Conservation (phyloP, 2,797 vertebrate genomes). For the Botia almorhae region DNA sequence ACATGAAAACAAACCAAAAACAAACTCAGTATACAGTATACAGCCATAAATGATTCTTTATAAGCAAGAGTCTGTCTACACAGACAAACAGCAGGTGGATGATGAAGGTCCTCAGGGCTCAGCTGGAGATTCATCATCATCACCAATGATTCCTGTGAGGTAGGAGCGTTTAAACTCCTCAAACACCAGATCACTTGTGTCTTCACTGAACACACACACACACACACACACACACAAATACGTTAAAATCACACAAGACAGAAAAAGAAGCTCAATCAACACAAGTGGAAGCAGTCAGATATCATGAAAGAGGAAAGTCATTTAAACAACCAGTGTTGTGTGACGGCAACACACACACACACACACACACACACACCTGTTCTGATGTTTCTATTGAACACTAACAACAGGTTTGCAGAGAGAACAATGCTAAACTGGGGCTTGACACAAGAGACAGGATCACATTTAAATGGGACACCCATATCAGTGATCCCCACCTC, state of each 20-base stretch:
- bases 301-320: neutral
- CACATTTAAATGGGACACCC: neutral
- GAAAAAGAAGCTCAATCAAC: constrained; percentile 4
- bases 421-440: constrained; percentile 7
- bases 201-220: constrained; percentile 71
- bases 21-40: neutral
- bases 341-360: constrained; percentile 30
- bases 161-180: constrained; percentile 88
- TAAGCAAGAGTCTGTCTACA: neutral
- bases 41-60: neutral
- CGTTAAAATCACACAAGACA: neutral
- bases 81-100: too few species aligned
- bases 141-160: constrained; percentile 79
- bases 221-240: neutral
- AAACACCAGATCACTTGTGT: constrained; percentile 84
- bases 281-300: neutral
- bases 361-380: too few species aligned
- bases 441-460: constrained; percentile 30
- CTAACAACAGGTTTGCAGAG: constrained; percentile 9
- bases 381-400: constrained; percentile 11
- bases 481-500: neutral
- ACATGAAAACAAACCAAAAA: neutral
- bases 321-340: constrained; percentile 10
- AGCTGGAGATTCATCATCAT: constrained; percentile 77
- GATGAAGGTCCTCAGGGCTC: constrained; percentile 63